A percentile compares a stretch with the other conserved stretches of the same genome.
Evolutionary conservation across 2,888 invertebrate species (phyloP).

Genomic region (Synanthedon myopaeformis): DNA sequence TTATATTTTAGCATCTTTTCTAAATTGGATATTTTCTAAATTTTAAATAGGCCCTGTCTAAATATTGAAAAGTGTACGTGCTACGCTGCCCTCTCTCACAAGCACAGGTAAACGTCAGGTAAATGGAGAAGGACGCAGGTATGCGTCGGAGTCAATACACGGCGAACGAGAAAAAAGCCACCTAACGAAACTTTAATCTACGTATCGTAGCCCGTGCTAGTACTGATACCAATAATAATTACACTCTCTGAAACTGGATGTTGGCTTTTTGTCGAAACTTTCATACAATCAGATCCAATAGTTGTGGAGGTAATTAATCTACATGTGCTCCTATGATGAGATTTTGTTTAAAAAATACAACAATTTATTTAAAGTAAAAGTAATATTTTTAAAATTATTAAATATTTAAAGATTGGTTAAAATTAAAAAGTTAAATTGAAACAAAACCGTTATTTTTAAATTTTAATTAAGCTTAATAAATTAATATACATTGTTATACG

Average conservation of each 20-base stretch:
- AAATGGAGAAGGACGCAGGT: slow-evolving; percentile 46
- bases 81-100: slow-evolving; percentile 37
- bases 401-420: too few relatives aligned
- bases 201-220: slow-evolving; percentile 35
- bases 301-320: slow-evolving; percentile 11
- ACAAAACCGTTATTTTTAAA: too few relatives aligned
- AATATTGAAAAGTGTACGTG: slow-evolving; percentile 18
- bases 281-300: slow-evolving; percentile 14
- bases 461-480: too few relatives aligned
- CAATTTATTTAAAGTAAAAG: too few relatives aligned
- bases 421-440: too few relatives aligned
- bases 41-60: slow-evolving; percentile 20
- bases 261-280: slow-evolving; percentile 16
- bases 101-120: slow-evolving; percentile 45
- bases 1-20: not conserved
- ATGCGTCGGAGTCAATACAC: slow-evolving; percentile 30
- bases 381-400: too few relatives aligned
- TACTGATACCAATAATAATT: slow-evolving; percentile 25
- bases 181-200: slow-evolving; percentile 57
- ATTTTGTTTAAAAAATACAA: too few relatives aligned
- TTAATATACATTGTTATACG: too few relatives aligned
- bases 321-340: not conserved
- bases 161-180: slow-evolving; percentile 34
- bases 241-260: slow-evolving; percentile 19
- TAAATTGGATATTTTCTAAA: too few relatives aligned